Percentiles rank a stretch among this genome's conserved stretches.
Conservation (phyloP, 2,888 invertebrate genomes). For the Andrena bicolor region DNA sequence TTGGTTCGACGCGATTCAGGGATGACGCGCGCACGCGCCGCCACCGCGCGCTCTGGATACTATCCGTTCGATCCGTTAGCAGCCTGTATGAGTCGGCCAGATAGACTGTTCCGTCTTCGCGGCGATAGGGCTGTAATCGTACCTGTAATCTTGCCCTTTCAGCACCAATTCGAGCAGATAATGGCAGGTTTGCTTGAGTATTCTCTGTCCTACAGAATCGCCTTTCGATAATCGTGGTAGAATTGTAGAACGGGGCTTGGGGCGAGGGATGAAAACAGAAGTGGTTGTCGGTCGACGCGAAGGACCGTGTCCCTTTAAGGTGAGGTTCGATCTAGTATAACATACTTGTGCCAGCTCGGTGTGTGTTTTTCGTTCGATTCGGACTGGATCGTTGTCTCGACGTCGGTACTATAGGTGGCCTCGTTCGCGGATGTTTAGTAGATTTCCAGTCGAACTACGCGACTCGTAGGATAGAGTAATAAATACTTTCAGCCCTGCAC, state of each 20-base stretch:
- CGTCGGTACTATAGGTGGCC: conserved; percentile 26
- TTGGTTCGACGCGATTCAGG: conserved; percentile 60
- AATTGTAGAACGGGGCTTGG: neutral
- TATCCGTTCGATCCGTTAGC: conserved; percentile 67
- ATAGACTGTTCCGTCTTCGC: conserved; percentile 60
- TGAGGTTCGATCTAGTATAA: conserved; percentile 38
- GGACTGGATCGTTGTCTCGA: conserved; percentile 12
- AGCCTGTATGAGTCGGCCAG: conserved; percentile 53
- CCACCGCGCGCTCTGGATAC: conserved; percentile 56
- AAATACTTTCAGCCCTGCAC: no score
- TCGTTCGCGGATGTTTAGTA: neutral
- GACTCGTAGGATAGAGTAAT: no score
- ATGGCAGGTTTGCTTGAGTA: neutral
- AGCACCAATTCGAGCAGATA: neutral
- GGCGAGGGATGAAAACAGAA: neutral
- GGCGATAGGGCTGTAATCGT: conserved; percentile 34
- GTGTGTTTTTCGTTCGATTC: conserved; percentile 24
- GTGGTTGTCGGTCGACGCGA: conserved; percentile 3
- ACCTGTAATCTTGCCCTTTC: neutral
- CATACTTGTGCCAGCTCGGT: conserved; percentile 6
- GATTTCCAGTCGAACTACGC: no score
- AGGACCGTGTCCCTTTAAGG: conserved; percentile 55
- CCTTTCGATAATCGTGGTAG: neutral
- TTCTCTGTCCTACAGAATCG: neutral
- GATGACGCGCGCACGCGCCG: conserved; percentile 65